Conservation (phyloP, 1,140 invertebrate genomes). For the Papilio machaon region DNA sequence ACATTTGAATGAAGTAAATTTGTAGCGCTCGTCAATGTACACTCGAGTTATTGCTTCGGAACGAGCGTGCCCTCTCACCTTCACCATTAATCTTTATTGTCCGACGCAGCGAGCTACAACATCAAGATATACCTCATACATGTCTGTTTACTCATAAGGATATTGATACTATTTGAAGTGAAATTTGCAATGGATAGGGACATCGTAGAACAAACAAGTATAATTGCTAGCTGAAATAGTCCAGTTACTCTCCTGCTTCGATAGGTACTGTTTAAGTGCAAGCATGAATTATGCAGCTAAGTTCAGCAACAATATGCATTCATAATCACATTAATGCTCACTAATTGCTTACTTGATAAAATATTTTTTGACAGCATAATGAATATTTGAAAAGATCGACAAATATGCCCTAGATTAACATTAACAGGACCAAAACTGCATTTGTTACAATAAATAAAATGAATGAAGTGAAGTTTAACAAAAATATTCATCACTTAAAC, state of each 20-base stretch:
- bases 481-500: not conserved
- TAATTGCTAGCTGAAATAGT: conserved; percentile 40
- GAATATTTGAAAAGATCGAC: too few species aligned
- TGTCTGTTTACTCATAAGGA: not conserved
- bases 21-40: conserved; percentile 56
- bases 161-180: not conserved
- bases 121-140: conserved; percentile 5
- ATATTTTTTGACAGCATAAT: too few species aligned
- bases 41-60: conserved; percentile 62
- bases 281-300: conserved; percentile 56
- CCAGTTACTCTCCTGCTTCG: conserved; percentile 34
- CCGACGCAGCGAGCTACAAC: not conserved
- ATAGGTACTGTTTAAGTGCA: conserved; percentile 53
- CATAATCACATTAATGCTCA: not conserved
- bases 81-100: conserved; percentile 32
- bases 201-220: not conserved
- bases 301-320: conserved; percentile 6
- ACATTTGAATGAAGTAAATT: conserved; percentile 53
- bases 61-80: conserved; percentile 49
- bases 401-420: too few species aligned
- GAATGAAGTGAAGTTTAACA: too few species aligned
- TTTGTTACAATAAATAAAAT: too few species aligned
- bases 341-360: too few species aligned
- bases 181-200: conserved; percentile 28
- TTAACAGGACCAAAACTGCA: too few species aligned